Evolutionary conservation across 2,113 vertebrate species (phyloP), one percentile per base, ranked within the genome.

Genomic region (Geococcyx californianus): DNA sequence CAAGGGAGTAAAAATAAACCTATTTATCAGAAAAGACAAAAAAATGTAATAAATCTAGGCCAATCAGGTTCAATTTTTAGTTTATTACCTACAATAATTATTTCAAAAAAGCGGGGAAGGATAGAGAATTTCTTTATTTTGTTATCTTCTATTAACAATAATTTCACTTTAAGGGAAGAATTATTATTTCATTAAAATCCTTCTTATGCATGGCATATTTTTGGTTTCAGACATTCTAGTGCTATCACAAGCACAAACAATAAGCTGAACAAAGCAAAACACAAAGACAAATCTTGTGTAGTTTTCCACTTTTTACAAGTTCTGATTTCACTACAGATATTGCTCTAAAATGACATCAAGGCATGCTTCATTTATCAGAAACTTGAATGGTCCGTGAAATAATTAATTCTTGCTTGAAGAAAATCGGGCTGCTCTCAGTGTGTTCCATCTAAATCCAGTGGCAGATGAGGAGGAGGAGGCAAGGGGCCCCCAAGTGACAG

Each of bases 181-280:
- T 82, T 59, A 74, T 64, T 59, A n/a, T 66, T 94, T 93, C 16
- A 68, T 73, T 88, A 83, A 85, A 66, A 54, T 49, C 49, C 26
- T 29, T 73, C 24, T 82, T 69, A 52, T 3, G 33, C 21, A 24
- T 42, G 12, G 38, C 3, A 1, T 62, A 38, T 16, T 68, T 93
- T 73, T 83, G 44, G 47, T 31, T 49, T 85, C 52, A 70, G 49
- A 47, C 76, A 52, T 60, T 81, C 64, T 82, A 79, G 52, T 76
- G 58, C 45, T 60, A 58, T 19, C 45, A 42, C 77, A 76, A 76
- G 49, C 67, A 86, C 58, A 56, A 87, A 72, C 74, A 89, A 95
- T 82, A 89, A 68, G 74, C 44, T 38, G 36, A 93, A 88, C 83
- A 94, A 93, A 93, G 62, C 62, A 83, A 82, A 89, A 44, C 60